Evolutionary conservation across 2,113 vertebrate species (phyloP).

Genomic region (mouse (Mus musculus)): DNA sequence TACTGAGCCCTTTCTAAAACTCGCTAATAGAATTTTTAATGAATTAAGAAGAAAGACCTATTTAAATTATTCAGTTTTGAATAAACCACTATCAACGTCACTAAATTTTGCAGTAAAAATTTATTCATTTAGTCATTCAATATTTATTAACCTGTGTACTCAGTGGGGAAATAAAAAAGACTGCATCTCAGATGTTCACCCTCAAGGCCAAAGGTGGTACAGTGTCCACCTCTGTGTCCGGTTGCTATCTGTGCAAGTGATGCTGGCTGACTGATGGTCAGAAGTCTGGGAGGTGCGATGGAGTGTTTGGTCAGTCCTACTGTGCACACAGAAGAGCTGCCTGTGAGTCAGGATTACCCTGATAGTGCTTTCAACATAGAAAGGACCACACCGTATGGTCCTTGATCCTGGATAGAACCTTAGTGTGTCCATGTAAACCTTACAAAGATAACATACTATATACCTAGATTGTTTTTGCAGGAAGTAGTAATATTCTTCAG

Average conservation of each 20-base stretch:
- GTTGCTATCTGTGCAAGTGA: background rate
- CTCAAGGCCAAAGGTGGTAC: background rate
- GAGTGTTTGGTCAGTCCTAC: background rate
- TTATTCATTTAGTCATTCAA: background rate
- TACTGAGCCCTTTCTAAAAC: conserved; percentile 12
- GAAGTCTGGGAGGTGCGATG: too few species aligned
- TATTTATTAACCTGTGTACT: conserved; percentile 34
- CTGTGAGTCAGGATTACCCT: fast-evolving
- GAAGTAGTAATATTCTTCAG: background rate
- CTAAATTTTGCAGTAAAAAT: conserved; percentile 38
- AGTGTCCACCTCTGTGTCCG: background rate
- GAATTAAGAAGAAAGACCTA: conserved; percentile 54
- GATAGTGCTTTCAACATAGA: background rate
- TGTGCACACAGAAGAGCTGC: background rate
- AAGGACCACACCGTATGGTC: background rate
- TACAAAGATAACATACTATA: too few species aligned
- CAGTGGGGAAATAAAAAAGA: background rate
- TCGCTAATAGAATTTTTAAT: conserved; percentile 64
- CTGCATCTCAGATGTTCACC: background rate
- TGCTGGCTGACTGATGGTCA: background rate
- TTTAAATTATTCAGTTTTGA: conserved; percentile 64
- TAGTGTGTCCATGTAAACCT: too few species aligned
- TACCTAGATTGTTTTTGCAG: background rate
- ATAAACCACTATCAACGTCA: conserved; percentile 4
- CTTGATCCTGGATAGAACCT: background rate